Percentiles rank a stretch among this genome's conserved stretches.
phyloP scores from a whole-genome alignment of 2,797 vertebrate species.

The Lemur catta region DNA sequence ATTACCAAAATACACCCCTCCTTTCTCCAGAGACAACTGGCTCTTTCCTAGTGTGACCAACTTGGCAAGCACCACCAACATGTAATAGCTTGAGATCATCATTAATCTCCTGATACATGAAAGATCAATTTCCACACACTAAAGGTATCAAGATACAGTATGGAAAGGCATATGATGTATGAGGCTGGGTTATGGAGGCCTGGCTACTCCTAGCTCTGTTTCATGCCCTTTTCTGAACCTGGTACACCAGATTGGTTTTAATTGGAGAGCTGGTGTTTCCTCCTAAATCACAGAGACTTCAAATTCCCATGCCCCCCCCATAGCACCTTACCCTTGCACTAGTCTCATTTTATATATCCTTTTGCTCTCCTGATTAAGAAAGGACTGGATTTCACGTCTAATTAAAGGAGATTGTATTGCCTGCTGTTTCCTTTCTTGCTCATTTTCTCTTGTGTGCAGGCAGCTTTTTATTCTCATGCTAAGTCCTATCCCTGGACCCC shows the following conservation, averaged over 20 bases:
- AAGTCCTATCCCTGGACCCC: conserved; percentile 78
- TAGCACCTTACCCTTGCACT: conserved; percentile 28
- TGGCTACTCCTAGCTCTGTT: not conserved
- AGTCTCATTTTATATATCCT: conserved; percentile 57
- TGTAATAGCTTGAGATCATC: not conserved
- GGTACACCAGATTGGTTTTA: conserved; percentile 34
- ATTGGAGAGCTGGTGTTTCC: conserved; percentile 48
- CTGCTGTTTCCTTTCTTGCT: conserved; percentile 81
- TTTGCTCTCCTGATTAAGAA: conserved; percentile 60
- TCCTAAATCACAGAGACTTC: conserved; percentile 22
- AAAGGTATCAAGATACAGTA: not conserved
- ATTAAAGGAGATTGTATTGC: conserved; percentile 76
- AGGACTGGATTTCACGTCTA: conserved; percentile 76
- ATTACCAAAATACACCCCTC: not conserved
- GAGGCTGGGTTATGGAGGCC: not conserved
- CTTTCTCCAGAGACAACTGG: not conserved
- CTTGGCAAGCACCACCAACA: not conserved
- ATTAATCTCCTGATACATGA: not conserved
- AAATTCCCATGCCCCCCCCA: not conserved
- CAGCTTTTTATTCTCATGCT: conserved; percentile 83
- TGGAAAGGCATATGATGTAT: not conserved
- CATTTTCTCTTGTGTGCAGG: conserved; percentile 71
- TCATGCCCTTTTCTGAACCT: not conserved
- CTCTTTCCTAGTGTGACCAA: not conserved
- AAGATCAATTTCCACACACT: not conserved